phyloP scores from a whole-genome alignment of 2,797 vertebrate genomes.

The Cuculus canorus region DNA sequence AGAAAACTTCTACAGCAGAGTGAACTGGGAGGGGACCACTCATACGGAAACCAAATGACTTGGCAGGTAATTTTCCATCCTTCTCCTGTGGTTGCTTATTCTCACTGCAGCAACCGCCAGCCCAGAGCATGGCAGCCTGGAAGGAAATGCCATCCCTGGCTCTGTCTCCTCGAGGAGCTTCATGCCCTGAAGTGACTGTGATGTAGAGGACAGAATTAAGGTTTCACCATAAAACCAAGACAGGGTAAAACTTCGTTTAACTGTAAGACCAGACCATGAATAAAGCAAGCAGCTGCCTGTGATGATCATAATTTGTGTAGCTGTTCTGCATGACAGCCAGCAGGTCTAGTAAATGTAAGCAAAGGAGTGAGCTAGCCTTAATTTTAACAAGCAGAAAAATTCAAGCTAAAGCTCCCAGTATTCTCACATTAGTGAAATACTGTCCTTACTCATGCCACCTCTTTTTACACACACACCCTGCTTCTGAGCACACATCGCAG shows the following conservation, averaged over 20 bases:
- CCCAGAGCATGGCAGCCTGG: background rate
- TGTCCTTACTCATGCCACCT: fast-evolving
- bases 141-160: background rate
- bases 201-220: background rate
- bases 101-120: background rate
- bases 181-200: background rate
- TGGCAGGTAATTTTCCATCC: constrained; percentile 28
- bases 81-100: background rate
- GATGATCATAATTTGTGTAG: background rate
- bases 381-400: background rate
- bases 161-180: background rate
- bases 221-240: background rate
- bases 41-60: background rate
- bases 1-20: background rate
- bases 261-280: background rate
- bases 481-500: fast-evolving
- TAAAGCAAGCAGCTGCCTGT: background rate
- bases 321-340: background rate
- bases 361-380: background rate
- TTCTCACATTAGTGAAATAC: background rate
- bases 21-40: background rate
- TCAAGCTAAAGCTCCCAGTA: background rate
- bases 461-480: background rate
- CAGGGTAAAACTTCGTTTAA: background rate
- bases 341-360: background rate